Percentiles rank a stretch among this genome's conserved stretches.
These are phyloP conservation scores for Troilus luridus DNA, from an alignment of 2,888 invertebrate genomes.

Conservation along the genomic window DNA sequence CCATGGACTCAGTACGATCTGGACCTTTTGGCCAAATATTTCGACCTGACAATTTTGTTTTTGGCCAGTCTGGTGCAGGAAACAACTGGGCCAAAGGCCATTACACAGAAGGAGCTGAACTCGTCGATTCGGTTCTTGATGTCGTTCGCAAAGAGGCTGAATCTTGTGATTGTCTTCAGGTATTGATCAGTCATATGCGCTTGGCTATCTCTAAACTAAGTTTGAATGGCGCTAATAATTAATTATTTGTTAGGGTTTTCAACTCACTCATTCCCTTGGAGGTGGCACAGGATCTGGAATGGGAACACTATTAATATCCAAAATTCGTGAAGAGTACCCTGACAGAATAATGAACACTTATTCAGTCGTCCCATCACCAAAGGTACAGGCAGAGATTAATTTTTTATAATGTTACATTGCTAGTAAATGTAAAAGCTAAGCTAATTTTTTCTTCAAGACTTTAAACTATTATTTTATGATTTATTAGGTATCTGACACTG, in stretches of 20 bases:
- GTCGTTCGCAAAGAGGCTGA: constrained; percentile 73
- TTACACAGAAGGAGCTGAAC: constrained; percentile 76
- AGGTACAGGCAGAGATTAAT: constrained; percentile 63
- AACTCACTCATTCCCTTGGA: constrained; percentile 75
- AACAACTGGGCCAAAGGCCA: constrained; percentile 74
- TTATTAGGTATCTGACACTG: constrained; percentile 74
- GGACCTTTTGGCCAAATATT: constrained; percentile 81
- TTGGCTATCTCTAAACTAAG: background rate
- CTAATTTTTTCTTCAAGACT: background rate
- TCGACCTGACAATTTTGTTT: constrained; percentile 79
- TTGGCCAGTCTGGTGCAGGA: constrained; percentile 72
- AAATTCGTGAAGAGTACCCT: constrained; percentile 78
- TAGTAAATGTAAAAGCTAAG: background rate
- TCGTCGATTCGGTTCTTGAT: constrained; percentile 73
- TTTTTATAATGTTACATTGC: background rate
- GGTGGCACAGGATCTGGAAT: constrained; percentile 79
- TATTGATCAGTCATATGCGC: background rate
- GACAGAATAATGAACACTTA: constrained; percentile 78
- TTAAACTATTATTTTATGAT: background rate
- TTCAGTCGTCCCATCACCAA: constrained; percentile 70
- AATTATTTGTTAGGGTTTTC: constrained; percentile 71
- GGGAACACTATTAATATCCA: constrained; percentile 77
- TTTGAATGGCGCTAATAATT: background rate
- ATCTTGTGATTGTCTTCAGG: constrained; percentile 76
- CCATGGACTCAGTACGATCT: constrained; percentile 88